A percentile compares a stretch with the other conserved stretches of the same genome.
Evolutionary conservation across 1,140 invertebrate genomes (phyloP).

Genomic region (Papilio dardanus): DNA sequence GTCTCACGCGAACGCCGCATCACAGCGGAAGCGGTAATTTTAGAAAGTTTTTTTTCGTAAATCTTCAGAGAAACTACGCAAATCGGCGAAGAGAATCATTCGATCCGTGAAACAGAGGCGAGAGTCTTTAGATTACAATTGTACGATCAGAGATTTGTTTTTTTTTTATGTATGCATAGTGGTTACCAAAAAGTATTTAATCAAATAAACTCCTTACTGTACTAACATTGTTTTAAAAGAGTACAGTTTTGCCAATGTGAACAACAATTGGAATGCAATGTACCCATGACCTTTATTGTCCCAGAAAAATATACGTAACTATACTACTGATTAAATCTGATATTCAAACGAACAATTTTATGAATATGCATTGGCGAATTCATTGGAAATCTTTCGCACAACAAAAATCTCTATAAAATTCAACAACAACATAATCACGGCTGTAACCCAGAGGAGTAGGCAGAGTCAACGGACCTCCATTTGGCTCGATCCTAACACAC

Average conservation of each 20-base stretch:
- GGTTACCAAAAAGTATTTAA: background rate
- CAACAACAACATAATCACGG: too few relatives aligned
- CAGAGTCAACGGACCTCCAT: too few relatives aligned
- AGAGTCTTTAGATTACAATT: constrained; percentile 6
- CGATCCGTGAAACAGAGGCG: constrained; percentile 10
- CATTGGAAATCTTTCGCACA: too few relatives aligned
- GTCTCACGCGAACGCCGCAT: constrained; percentile 19
- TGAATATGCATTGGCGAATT: too few relatives aligned
- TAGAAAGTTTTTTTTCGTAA: constrained; percentile 31
- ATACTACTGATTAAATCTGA: background rate
- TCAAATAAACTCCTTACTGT: background rate
- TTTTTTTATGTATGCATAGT: background rate
- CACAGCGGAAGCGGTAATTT: constrained; percentile 26
- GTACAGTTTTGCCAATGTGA: background rate
- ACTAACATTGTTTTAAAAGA: background rate
- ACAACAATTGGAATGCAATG: background rate
- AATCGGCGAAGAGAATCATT: background rate
- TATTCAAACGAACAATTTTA: background rate
- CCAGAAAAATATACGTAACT: background rate
- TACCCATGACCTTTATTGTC: background rate
- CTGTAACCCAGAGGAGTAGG: too few relatives aligned
- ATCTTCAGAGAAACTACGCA: constrained; percentile 27
- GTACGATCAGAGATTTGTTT: background rate
- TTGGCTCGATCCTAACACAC: too few relatives aligned
- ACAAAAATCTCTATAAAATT: too few relatives aligned